Conservation (phyloP, 2,113 vertebrate genomes). For the Poeciliopsis occidentalis region DNA sequence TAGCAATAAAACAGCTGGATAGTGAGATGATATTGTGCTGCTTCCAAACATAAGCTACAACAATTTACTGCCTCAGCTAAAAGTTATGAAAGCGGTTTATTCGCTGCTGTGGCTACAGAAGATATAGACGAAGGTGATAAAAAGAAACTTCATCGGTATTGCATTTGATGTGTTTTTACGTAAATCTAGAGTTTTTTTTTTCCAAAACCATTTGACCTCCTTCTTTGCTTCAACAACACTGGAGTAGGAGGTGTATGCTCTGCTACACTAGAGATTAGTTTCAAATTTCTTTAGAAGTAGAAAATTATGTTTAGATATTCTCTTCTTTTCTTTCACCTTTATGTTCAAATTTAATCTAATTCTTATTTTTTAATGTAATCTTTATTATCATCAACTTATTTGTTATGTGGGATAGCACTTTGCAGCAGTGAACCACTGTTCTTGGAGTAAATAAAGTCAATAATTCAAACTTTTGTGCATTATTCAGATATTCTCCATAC, state of each 20-base stretch:
- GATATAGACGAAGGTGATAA: too few relatives aligned
- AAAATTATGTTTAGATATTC: background rate
- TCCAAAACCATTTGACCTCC: background rate
- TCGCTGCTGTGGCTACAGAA: too few relatives aligned
- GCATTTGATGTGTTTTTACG: too few relatives aligned
- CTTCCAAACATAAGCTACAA: background rate
- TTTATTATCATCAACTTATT: background rate
- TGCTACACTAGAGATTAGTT: background rate
- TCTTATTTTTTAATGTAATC: background rate
- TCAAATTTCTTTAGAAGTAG: background rate
- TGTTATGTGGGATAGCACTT: background rate
- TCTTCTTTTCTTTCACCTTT: background rate
- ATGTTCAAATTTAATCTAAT: background rate
- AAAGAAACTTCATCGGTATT: too few relatives aligned
- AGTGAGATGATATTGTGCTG: background rate
- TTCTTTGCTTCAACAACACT: background rate
- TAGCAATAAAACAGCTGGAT: background rate
- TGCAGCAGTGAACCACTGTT: too few relatives aligned
- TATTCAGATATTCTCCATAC: slow-evolving; percentile 64
- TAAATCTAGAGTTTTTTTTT: background rate
- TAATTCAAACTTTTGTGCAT: background rate
- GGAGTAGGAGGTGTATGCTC: background rate
- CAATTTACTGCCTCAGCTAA: background rate
- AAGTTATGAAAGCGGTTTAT: too few relatives aligned
- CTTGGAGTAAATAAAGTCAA: background rate